A percentile compares a stretch with the other conserved stretches of the same genome.
These are phyloP conservation scores for Heliconius cydno DNA, from an alignment of 2,888 invertebrate genomes.

Conservation along the genomic window DNA sequence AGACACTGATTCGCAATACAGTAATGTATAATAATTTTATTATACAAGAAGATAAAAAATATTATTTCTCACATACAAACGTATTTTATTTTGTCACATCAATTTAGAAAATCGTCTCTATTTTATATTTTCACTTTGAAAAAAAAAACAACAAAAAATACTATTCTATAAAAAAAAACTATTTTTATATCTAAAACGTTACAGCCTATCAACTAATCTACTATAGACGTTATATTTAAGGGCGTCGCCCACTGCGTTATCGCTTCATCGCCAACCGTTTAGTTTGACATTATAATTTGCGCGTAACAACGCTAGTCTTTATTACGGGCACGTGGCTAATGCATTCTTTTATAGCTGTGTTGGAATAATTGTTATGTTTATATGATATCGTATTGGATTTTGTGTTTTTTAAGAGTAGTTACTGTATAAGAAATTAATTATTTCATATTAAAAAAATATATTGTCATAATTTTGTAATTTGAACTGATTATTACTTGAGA, in stretches of 20 bases:
- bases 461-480: too few relatives aligned
- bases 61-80: too few relatives aligned
- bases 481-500: too few relatives aligned
- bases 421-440: neutral
- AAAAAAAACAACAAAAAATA: too few relatives aligned
- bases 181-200: neutral
- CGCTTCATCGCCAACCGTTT: constrained; percentile 40
- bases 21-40: too few relatives aligned
- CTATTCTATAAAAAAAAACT: neutral
- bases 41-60: too few relatives aligned
- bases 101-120: too few relatives aligned
- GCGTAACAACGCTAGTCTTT: constrained; percentile 18
- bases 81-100: too few relatives aligned
- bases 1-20: too few relatives aligned
- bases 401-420: neutral
- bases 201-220: neutral
- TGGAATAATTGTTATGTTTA: constrained; percentile 8
- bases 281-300: constrained; percentile 42
- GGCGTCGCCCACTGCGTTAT: constrained; percentile 36
- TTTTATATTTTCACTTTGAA: too few relatives aligned
- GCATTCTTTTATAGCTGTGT: constrained; percentile 2
- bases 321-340: constrained; percentile 27
- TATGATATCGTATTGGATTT: neutral
- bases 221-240: constrained; percentile 17
- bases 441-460: too few relatives aligned